Conservation (phyloP, 1,140 invertebrate species). For the Drosophila subpulchrella region DNA sequence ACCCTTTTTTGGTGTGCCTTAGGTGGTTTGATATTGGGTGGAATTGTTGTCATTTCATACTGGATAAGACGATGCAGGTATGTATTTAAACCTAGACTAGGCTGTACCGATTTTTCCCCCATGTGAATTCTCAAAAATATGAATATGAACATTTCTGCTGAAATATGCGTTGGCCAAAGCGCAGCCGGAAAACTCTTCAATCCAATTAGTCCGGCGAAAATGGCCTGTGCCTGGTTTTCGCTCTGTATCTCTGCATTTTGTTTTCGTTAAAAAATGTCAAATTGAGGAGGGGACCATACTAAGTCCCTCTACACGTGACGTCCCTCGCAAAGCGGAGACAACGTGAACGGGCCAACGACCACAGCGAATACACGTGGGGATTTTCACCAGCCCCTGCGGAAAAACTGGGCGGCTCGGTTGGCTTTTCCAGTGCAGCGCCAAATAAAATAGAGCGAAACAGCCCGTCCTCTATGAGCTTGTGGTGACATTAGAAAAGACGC, state of each 20-base stretch:
- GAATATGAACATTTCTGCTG: conserved; percentile 7
- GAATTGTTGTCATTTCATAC: conserved; percentile 83
- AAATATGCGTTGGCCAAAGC: conserved; percentile 24
- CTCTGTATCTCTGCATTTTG: conserved; percentile 6
- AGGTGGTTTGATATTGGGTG: conserved; percentile 81
- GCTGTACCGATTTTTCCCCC: not conserved
- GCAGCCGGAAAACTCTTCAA: conserved; percentile 39
- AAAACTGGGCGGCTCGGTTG: conserved; percentile 4
- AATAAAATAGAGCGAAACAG: conserved; percentile 17
- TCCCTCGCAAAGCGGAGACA: conserved; percentile 36
- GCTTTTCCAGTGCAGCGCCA: conserved; percentile 36
- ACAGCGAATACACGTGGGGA: conserved; percentile 54
- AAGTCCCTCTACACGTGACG: conserved; percentile 65
- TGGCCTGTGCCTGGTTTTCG: conserved; percentile 13
- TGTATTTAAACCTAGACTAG: conserved; percentile 20
- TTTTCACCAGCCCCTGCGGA: conserved; percentile 15
- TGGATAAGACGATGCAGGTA: conserved; percentile 85
- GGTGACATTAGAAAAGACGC: conserved; percentile 64
- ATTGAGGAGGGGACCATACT: conserved; percentile 33
- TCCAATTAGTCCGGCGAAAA: conserved; percentile 50
- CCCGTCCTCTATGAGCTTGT: conserved; percentile 16
- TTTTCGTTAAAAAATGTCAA: conserved; percentile 28
- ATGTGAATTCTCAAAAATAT: conserved; percentile 16
- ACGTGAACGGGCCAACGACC: conserved; percentile 63
- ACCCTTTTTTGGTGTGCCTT: conserved; percentile 84